Evolutionary conservation across 2,888 invertebrate species (phyloP).

Genomic region (Ditula angustiorana): DNA sequence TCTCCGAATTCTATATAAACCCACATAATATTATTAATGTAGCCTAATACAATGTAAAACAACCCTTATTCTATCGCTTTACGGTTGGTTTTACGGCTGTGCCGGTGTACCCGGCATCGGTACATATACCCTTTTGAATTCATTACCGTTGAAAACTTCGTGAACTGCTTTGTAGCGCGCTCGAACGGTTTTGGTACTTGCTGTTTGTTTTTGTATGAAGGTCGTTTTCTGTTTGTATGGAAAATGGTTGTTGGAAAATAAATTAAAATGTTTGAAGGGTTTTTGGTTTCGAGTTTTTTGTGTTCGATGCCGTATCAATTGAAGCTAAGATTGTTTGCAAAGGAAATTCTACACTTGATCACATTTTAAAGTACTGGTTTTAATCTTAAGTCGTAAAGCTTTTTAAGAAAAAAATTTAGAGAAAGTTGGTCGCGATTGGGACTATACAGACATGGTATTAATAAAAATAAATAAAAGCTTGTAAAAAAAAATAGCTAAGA

Average conservation of each 20-base stretch:
- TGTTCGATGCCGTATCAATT: no score
- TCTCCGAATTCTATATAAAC: slow-evolving; percentile 79
- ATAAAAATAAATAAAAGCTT: no score
- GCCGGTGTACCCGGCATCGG: slow-evolving; percentile 47
- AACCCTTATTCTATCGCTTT: slow-evolving; percentile 33
- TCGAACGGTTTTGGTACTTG: slow-evolving; percentile 65
- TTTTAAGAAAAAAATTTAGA: no score
- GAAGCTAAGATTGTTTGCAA: no score
- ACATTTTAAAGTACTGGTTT: no score
- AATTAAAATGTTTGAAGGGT: not conserved
- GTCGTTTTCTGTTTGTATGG: slow-evolving; percentile 27
- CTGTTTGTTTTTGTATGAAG: slow-evolving; percentile 42
- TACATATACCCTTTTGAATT: slow-evolving; percentile 62
- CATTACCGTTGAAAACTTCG: slow-evolving; percentile 68
- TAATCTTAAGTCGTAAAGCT: no score
- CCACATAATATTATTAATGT: slow-evolving; percentile 71
- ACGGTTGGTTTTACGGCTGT: slow-evolving; percentile 50
- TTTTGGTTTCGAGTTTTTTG: not conserved
- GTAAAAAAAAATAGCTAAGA: no score
- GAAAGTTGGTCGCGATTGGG: no score
- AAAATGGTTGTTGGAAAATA: no score
- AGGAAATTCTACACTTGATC: no score
- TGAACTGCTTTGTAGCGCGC: slow-evolving; percentile 64
- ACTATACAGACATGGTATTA: no score
- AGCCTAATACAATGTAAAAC: slow-evolving; percentile 50